phyloP scores from a whole-genome alignment of 2,888 invertebrate genomes.

The Campopleginae sp. region DNA sequence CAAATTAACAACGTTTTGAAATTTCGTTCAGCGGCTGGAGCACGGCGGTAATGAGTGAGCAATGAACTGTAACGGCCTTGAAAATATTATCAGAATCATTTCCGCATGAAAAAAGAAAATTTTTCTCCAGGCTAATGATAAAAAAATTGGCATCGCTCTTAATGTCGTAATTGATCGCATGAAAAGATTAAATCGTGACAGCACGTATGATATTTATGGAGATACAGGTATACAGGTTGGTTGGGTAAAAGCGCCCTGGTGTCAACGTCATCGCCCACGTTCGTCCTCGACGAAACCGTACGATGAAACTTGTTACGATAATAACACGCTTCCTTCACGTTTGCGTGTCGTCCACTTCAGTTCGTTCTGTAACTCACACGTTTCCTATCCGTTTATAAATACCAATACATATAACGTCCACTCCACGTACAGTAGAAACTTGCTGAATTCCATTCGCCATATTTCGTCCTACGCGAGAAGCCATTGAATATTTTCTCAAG shows the following conservation, averaged over 20 bases:
- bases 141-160: neutral
- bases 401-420: conserved; percentile 1
- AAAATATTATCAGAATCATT: neutral
- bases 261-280: conserved; percentile 65
- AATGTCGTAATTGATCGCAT: conserved; percentile 7
- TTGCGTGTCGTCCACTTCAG: conserved; percentile 50
- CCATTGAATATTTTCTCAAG: neutral
- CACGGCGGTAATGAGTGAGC: neutral
- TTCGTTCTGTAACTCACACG: conserved; percentile 51
- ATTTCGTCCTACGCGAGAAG: neutral
- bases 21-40: neutral
- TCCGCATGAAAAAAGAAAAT: neutral
- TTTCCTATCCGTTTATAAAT: conserved; percentile 38
- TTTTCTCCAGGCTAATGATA: neutral
- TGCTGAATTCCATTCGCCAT: neutral
- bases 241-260: conserved; percentile 42
- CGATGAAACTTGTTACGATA: conserved; percentile 66
- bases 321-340: conserved; percentile 60
- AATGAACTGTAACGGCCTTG: neutral
- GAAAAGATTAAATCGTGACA: conserved; percentile 12
- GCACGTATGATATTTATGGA: conserved; percentile 8
- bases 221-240: conserved; percentile 3
- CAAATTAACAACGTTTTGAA: neutral
- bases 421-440: neutral
- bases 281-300: conserved; percentile 65